Conservation (phyloP, 2,797 vertebrate genomes). For the Xiphorhynchus erythropygius region DNA sequence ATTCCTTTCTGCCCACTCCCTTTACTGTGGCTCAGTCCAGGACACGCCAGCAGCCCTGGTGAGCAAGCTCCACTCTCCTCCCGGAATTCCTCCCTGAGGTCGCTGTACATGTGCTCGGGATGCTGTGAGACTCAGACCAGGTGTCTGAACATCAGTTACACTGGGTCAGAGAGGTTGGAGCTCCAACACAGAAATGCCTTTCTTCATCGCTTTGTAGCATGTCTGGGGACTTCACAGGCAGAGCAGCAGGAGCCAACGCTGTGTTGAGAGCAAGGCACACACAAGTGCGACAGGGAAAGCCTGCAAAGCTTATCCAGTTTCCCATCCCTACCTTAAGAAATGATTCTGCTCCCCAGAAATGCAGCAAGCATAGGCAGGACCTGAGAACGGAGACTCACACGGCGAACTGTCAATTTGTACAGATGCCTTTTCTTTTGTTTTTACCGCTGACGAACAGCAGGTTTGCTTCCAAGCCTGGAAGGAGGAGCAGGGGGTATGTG, state of each 20-base stretch:
- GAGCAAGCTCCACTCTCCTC: neutral
- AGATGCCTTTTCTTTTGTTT: neutral
- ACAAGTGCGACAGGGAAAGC: fast-evolving
- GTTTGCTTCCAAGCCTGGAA: neutral
- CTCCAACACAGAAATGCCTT: neutral
- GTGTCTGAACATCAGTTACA: neutral
- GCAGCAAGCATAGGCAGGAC: neutral
- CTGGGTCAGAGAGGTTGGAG: fast-evolving
- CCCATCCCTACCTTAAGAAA: neutral
- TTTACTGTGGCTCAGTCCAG: neutral
- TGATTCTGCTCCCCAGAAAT: fast-evolving
- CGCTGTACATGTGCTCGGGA: neutral
- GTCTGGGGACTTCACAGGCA: neutral
- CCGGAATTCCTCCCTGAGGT: neutral
- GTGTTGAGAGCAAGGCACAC: neutral
- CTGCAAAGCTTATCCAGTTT: neutral
- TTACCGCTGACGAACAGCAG: neutral
- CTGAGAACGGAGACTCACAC: fast-evolving
- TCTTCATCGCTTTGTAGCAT: neutral
- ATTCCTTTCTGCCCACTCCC: conserved; percentile 70
- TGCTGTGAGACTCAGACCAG: neutral
- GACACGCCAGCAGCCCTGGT: neutral
- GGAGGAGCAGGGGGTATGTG: neutral
- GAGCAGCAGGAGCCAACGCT: neutral
- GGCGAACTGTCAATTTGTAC: fast-evolving